Percentiles rank a stretch among this genome's conserved stretches.
These are phyloP conservation scores for Watsonalla cultraria DNA, from an alignment of 2,888 invertebrate genomes.

Conservation along the genomic window DNA sequence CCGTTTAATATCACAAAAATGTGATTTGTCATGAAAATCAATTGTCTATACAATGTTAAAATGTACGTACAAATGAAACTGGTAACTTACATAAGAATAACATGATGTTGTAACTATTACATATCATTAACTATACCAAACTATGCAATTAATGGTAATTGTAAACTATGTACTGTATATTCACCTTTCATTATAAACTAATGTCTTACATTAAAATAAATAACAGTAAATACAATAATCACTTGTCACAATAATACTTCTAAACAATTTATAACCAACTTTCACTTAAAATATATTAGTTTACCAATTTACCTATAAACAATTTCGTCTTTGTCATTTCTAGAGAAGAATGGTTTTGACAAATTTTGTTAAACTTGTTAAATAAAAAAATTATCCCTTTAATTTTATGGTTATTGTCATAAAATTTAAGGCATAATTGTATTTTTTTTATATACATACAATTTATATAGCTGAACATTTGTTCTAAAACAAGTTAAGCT, in stretches of 20 bases:
- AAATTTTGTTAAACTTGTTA: neutral
- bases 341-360: too few species aligned
- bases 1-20: too few species aligned
- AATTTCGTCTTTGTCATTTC: slow-evolving; percentile 6
- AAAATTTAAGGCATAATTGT: too few species aligned
- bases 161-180: neutral
- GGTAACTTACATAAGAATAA: neutral
- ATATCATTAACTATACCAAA: neutral
- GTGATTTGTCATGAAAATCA: too few species aligned
- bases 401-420: too few species aligned
- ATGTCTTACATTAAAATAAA: slow-evolving; percentile 65
- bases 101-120: too few species aligned
- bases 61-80: neutral
- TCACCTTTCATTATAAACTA: slow-evolving; percentile 31
- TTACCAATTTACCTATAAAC: slow-evolving; percentile 21
- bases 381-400: too few species aligned
- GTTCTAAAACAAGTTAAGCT: too few species aligned
- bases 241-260: slow-evolving; percentile 50
- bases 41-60: too few species aligned
- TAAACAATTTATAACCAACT: slow-evolving; percentile 27
- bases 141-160: neutral
- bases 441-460: too few species aligned
- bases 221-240: slow-evolving; percentile 58
- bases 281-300: slow-evolving; percentile 2
- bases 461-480: too few species aligned